These are phyloP conservation scores for Hemiprocne comata DNA, from an alignment of 2,113 vertebrate species.

Conservation along the genomic window DNA sequence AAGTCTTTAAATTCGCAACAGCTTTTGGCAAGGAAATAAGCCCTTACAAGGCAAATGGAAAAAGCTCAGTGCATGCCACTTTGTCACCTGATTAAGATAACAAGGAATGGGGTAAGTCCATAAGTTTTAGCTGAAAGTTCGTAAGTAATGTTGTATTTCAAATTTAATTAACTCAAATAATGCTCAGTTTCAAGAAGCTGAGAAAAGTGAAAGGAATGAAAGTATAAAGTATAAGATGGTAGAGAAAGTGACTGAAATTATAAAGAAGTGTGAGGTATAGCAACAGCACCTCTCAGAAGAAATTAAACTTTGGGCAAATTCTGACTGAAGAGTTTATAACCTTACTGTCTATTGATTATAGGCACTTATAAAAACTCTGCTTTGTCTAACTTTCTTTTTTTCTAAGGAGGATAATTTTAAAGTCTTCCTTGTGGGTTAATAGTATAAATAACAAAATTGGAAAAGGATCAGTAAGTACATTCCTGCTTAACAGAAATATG, in stretches of 20 bases:
- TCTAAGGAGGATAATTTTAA: background rate
- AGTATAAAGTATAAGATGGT: background rate
- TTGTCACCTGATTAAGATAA: background rate
- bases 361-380: background rate
- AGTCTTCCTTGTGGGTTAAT: background rate
- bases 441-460: background rate
- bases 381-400: background rate
- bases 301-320: background rate
- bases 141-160: background rate
- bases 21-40: background rate
- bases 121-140: background rate
- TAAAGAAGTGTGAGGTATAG: background rate
- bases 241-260: background rate
- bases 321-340: background rate
- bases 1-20: background rate
- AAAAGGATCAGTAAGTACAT: background rate
- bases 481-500: background rate
- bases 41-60: background rate
- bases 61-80: background rate
- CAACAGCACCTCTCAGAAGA: background rate
- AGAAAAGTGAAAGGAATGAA: background rate
- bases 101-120: rapidly evolving
- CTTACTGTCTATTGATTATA: background rate
- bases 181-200: background rate
- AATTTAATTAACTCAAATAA: background rate